Evolutionary conservation across 2,113 vertebrate species (phyloP).

Genomic region (Anolis sagrei): DNA sequence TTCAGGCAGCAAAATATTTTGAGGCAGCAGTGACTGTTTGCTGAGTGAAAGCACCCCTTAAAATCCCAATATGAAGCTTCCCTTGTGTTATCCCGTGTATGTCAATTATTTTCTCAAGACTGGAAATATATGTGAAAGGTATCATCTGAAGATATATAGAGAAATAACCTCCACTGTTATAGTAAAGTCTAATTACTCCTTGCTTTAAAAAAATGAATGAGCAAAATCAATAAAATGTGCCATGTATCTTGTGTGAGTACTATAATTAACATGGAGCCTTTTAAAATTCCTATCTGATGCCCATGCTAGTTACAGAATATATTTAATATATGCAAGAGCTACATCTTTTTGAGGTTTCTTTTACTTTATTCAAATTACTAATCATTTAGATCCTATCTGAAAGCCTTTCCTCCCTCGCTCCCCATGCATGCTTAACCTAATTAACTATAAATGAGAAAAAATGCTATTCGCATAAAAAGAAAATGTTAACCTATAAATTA

Average conservation of each 20-base stretch:
- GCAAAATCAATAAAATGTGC: slow-evolving; percentile 54
- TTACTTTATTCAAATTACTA: slow-evolving; percentile 81
- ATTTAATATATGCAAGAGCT: slow-evolving; percentile 64
- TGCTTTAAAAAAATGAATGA: slow-evolving; percentile 35
- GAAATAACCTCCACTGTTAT: slow-evolving; percentile 44
- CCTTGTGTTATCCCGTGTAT: neutral
- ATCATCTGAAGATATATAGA: slow-evolving; percentile 38
- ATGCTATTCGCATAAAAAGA: slow-evolving; percentile 83
- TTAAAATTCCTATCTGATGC: slow-evolving; percentile 63
- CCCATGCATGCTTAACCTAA: slow-evolving; percentile 83
- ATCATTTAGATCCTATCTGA: slow-evolving; percentile 78
- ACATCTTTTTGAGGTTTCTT: slow-evolving; percentile 73
- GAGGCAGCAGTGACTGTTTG: neutral
- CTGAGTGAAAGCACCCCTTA: neutral
- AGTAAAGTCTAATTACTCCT: slow-evolving; percentile 43
- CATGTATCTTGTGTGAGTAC: slow-evolving; percentile 55
- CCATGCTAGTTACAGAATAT: slow-evolving; percentile 59
- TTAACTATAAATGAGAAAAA: slow-evolving; percentile 85
- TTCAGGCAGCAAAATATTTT: neutral
- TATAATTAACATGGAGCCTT: slow-evolving; percentile 67
- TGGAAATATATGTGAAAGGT: slow-evolving; percentile 40
- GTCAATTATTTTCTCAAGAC: neutral
- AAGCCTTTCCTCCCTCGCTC: slow-evolving; percentile 79
- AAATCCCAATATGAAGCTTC: neutral
- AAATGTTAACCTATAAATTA: slow-evolving; percentile 86